Percentiles rank a stretch among this genome's conserved stretches.
Conservation (phyloP, 1,140 invertebrate species). For the Piezodorus guildinii region DNA sequence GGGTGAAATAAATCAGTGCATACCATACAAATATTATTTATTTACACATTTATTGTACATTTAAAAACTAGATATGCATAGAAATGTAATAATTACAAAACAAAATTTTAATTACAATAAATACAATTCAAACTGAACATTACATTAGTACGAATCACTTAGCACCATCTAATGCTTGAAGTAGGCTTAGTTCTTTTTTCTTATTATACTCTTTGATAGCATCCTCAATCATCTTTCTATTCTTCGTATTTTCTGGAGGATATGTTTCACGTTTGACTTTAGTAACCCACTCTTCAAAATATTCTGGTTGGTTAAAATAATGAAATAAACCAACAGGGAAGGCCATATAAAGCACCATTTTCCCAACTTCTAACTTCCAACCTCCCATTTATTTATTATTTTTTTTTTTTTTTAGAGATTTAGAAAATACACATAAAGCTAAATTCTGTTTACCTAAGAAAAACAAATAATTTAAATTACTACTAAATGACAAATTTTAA, state of each 20-base stretch:
- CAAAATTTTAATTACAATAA: too few species aligned
- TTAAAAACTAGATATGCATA: too few species aligned
- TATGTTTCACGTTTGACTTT: slow-evolving; percentile 53
- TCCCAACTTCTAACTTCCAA: slow-evolving; percentile 67
- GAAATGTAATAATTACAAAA: too few species aligned
- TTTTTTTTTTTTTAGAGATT: too few species aligned
- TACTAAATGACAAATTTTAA: too few species aligned
- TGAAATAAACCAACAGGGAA: slow-evolving; percentile 77
- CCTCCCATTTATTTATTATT: slow-evolving; percentile 45
- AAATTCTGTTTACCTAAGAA: slow-evolving; percentile 3
- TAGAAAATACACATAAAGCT: too few species aligned
- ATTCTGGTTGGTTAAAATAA: slow-evolving; percentile 70
- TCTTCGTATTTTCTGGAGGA: slow-evolving; percentile 49
- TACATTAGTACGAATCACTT: too few species aligned
- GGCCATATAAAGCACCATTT: slow-evolving; percentile 72
- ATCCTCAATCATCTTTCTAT: slow-evolving; percentile 43
- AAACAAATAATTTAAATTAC: neutral
- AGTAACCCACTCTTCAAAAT: slow-evolving; percentile 68
- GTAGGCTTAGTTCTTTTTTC: slow-evolving; percentile 37
- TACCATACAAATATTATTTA: too few species aligned
- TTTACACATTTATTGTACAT: too few species aligned
- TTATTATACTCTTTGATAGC: slow-evolving; percentile 44
- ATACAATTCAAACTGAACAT: too few species aligned
- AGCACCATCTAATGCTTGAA: slow-evolving; percentile 34
- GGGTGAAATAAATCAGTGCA: too few species aligned